Base-by-base conservation (phyloP, 2,888 invertebrate species). In the Steinernema hermaphroditum region DNA sequence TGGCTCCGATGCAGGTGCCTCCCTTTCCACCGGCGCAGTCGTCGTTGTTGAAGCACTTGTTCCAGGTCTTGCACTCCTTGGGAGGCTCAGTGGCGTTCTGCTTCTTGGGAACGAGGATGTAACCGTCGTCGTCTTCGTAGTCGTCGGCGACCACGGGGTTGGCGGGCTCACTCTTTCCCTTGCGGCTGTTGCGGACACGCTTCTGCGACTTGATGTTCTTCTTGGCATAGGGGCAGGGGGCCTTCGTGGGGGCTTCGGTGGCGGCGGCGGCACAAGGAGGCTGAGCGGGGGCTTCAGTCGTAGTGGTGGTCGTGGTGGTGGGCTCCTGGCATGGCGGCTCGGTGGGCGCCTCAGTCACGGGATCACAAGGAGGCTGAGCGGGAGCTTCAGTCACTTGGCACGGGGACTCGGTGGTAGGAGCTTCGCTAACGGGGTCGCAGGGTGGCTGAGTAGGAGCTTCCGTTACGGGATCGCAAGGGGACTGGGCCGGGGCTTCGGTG, bases 381-480 rank as follows among this genome's bases (percentile, higher is more conserved):
- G 54, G 54, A 54, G 54, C 22, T 54, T 54, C 54, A 14, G 54
- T 54, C 19, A 22, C 24, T 2, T 22, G 54, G 24, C 27, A 22
- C 6, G 24, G 12, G 54, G 24, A 27, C 4, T 22, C 24, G 12
- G 19, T 14, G 14, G 24, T 14, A 2, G 54, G 54, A 24, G 54
- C 54, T 54, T 54, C 54, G 27, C 24, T 54, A 22, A 54, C 54
- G 27, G 54, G 54, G 4, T 54, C 54, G 27, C 54, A 54, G 54
- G 54, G 54, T 19, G 54, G 54, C 22, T 54, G 54, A 22, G 54
- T 54, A 54, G 54, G 54, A 54, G 54, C 54, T 24, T 54, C 54
- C 12, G 54, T 54, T 2, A 54, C 27, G 22, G 54, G 54, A 22
- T 54, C 54, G 27, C 54, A 54, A 12, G 54, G 54, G 1, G 54